Percentiles rank a stretch among this genome's conserved stretches.
Conservation (phyloP, 1,140 invertebrate species). For the Tenebrio molitor region DNA sequence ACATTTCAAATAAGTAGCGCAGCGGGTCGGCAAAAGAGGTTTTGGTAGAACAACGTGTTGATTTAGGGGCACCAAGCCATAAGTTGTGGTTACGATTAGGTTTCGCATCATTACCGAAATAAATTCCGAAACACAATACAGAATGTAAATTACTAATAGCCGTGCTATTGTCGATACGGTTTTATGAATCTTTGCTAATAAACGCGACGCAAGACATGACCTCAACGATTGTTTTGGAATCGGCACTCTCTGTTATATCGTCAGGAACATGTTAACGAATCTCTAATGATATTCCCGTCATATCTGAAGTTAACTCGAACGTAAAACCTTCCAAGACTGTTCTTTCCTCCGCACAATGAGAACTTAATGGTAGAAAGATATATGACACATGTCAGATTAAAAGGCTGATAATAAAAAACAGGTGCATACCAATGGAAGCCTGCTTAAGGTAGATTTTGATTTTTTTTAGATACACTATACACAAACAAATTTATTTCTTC, state of each 20-base stretch:
- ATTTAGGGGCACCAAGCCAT: conserved; percentile 9
- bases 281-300: conserved; percentile 17
- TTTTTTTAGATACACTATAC: conserved; percentile 33
- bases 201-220: conserved; percentile 25
- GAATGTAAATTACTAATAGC: conserved; percentile 32
- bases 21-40: conserved; percentile 21
- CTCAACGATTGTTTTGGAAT: conserved; percentile 1
- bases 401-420: conserved; percentile 44
- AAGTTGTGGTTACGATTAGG: conserved; percentile 11
- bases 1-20: conserved; percentile 32
- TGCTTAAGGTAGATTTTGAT: conserved; percentile 40
- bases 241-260: neutral
- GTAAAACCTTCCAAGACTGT: conserved; percentile 41
- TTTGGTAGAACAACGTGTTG: conserved; percentile 23
- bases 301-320: conserved; percentile 34
- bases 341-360: conserved; percentile 40
- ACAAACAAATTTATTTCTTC: conserved; percentile 40
- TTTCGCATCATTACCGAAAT: conserved; percentile 33
- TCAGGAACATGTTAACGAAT: conserved; percentile 21
- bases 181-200: conserved; percentile 32
- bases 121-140: conserved; percentile 28
- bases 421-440: conserved; percentile 25
- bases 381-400: conserved; percentile 47
- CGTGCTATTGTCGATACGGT: conserved; percentile 28
- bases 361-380: conserved; percentile 47